Base-by-base conservation (phyloP, 2,888 invertebrate genomes). In the Epirrita christyi region DNA sequence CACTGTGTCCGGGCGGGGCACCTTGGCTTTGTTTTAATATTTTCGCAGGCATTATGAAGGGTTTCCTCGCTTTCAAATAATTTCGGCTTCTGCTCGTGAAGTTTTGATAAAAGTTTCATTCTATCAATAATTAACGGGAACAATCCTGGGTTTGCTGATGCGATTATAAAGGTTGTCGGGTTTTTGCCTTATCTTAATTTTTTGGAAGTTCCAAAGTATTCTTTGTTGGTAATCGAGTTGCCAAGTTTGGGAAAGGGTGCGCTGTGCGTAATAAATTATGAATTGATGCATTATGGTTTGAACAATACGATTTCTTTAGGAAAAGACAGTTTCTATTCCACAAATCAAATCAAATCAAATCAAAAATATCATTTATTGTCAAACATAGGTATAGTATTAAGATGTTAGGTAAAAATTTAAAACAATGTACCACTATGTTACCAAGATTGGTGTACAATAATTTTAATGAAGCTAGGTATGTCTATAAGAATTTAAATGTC, bases 1-100 rank as follows among this genome's bases (percentile, higher is more conserved):
- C 74, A 76, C 72, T 76, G 76, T 83, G 88, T 88, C 88, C 86
- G 80, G 83, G 83, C 83, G 86, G 87, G 88, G 88, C 74, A 90
- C 90, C 90, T 91, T 81, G 87, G 86, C 91, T 92, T 92, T 92
- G 92, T 92, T 92, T 92, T 92, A 92, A 92, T 92, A 92, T 92
- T 92, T 92, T 92, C 92, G 81, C 87, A 86, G 85, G 87, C 91
- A 88, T 91, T 92, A 90, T 88, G 88, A 92, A 92, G 91, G 92
- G 92, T 88, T 92, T 91, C 83, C 85, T 87, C 84, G 86, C 91
- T 89, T 91, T 86, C 90, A 88, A 91, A 92, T 91, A 92, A 91
- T 90, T 92, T 90, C 82, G 88, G 89, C 88, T 90, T 92, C 92
- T 92, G 91, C 83, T 90, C 81, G 68, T 92, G 92, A 92, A 92